Base-by-base conservation (phyloP, 2,113 vertebrate species). In the Rhineura floridana region DNA sequence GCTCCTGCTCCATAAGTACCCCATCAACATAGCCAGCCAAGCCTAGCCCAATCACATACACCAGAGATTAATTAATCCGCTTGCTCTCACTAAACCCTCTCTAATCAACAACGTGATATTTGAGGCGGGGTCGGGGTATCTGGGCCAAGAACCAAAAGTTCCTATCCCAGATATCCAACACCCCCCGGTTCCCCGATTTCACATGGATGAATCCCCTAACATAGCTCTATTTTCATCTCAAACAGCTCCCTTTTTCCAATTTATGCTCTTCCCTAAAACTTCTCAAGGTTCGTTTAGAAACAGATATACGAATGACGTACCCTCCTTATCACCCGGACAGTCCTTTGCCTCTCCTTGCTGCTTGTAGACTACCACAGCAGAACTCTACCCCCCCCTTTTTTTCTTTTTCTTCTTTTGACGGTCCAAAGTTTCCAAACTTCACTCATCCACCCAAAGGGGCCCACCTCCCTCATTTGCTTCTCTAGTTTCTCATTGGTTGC, bases 341-440 rank as follows among this genome's bases (percentile, higher is more conserved):
- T 9, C 30, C 3, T 46, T 85, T 46, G 1, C 28, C 33, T 48
- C 19, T 30, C 13, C 0, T 25, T 30, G 17, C 67, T 72, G 33
- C 46, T 36, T 2, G 23, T 39, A 7, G 3, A 9, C 46, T 21
- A 48, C 21, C 65, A 39, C 67, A 36, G 11, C 2, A 6, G 30
- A 70, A 70, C 19, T 69, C 15, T 11, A 7, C 62, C 5, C 63
- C 15, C 6, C 11, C 39, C n/a, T 1, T 17, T 23, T 42, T 76
- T n/a, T 9, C 42, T 21, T 46, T 33, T 59, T n/a, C 67, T 17
- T 44, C 52, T 62, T 46, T 36, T 28, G 33, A 79, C 62, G n/a
- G 75, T 19, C 33, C 52, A 63, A 85, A 85, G 50, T 85, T 87
- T 75, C 69, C 86, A 70, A 82, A 87, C 33, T 87, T 87, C 69